Evolutionary conservation across 2,797 vertebrate genomes (phyloP).

Genomic region (Brachyrhaphis roseni): DNA sequence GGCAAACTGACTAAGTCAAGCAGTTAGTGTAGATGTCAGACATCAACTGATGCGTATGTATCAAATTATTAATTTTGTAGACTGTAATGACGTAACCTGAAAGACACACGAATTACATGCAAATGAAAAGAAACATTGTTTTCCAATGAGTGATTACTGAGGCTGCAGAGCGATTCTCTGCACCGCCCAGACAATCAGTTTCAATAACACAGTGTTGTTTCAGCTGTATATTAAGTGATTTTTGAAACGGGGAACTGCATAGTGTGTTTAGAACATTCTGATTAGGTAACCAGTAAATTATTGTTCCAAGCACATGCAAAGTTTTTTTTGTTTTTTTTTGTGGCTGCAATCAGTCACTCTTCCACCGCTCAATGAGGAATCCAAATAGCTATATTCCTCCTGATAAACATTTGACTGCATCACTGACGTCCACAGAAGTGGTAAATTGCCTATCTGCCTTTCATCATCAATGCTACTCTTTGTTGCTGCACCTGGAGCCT

Average conservation of each 20-base stretch:
- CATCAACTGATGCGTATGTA: neutral
- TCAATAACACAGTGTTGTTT: slow-evolving; percentile 8
- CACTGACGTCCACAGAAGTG: slow-evolving; percentile 55
- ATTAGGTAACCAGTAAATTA: slow-evolving; percentile 16
- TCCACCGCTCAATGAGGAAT: slow-evolving; percentile 22
- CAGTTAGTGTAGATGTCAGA: slow-evolving; percentile 31
- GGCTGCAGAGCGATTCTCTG: neutral
- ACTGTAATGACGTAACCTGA: slow-evolving; percentile 9
- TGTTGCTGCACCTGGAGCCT: slow-evolving; percentile 43
- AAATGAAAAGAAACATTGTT: neutral
- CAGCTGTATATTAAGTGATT: neutral
- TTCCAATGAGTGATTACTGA: slow-evolving; percentile 2
- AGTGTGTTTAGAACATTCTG: slow-evolving; percentile 9
- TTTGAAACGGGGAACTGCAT: neutral
- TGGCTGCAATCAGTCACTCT: slow-evolving; percentile 13
- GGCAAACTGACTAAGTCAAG: slow-evolving; percentile 35
- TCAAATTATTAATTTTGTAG: slow-evolving; percentile 12
- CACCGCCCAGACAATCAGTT: neutral
- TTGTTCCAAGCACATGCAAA: slow-evolving; percentile 1
- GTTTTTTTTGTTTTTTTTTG: neutral
- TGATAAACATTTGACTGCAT: slow-evolving; percentile 26
- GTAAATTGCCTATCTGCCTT: slow-evolving; percentile 62
- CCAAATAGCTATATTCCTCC: slow-evolving; percentile 23
- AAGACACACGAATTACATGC: slow-evolving; percentile 8
- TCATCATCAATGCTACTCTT: slow-evolving; percentile 50